Conservation (phyloP, 2,888 invertebrate genomes). For the Plusia festucae region DNA sequence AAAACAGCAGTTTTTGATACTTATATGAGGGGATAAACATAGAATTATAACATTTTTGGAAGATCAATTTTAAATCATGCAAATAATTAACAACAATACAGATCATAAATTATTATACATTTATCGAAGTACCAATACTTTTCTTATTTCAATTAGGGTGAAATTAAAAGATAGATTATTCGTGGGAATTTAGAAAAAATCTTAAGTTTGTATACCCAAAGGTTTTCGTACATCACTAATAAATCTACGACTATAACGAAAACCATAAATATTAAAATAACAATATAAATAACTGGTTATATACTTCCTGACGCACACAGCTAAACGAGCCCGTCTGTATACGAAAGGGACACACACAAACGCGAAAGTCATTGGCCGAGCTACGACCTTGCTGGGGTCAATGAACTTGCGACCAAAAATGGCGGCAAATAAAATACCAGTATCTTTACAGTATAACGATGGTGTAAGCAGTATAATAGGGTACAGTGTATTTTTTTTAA, state of each 20-base stretch:
- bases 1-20: no score
- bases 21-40: no score
- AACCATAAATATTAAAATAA: constrained; percentile 5
- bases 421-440: constrained; percentile 60
- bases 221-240: not conserved
- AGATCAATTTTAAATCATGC: no score
- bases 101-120: no score
- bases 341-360: constrained; percentile 29
- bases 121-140: no score
- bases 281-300: constrained; percentile 5
- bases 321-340: constrained; percentile 30
- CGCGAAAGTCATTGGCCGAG: constrained; percentile 74
- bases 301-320: not conserved
- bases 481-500: not conserved
- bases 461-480: constrained; percentile 13
- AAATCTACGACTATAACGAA: not conserved
- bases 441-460: constrained; percentile 49
- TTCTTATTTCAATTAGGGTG: no score
- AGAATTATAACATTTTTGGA: no score
- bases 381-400: constrained; percentile 83
- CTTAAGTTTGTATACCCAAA: not conserved
- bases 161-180: not conserved
- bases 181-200: no score
- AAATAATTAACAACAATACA: no score
- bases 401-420: constrained; percentile 77